Base-by-base conservation (phyloP, 2,888 invertebrate genomes). In the Trissolcus japonicus region DNA sequence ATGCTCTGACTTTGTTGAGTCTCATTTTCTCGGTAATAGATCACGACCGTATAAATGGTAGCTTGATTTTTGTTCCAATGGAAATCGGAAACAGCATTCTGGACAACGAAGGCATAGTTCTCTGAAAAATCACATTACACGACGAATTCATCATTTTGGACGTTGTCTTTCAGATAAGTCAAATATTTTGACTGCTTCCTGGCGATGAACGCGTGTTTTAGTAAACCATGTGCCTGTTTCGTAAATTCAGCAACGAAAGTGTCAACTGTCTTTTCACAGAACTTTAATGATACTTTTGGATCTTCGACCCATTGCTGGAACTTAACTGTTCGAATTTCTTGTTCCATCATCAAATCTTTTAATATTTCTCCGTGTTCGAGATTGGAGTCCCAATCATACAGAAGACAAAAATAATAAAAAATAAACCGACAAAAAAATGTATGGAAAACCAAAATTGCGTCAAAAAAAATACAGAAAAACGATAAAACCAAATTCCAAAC, bases 91-190 rank as follows among this genome's bases (percentile, higher is more conserved):
- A 67, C 74, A 13, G 61, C 60, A 53, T 67, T 67, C 57, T 74
- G 67, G 0, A 61, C 50, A 7, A 69, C 14, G 59, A 61, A 78
- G 0, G 59, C 73, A 21, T 67, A 62, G 54, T 74, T 74, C 25
- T 66, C 73, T 9, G 66, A 56, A 53, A 74, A 74, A 57, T 74
- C 56, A 11, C 71, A 57, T 13, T 62, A 56, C n/a, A 71, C 57
- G 19, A 72, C 40, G 43, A 63, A 43, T 65, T 72, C 65, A 1
- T 40, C 7, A 35, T 63, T 17, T 9, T 57, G 40, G 0, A 65
- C n/a, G n/a, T n/a, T 7, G 16, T 13, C 29, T 48, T 46, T 72
- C 13, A 65, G 11, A 46, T 19, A n/a, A 53, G 60, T 61, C 7
- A 16, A 55, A 61, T 17, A 55, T 14, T 35, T 19, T 7, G 68